These are phyloP conservation scores for Nasonia longicornis DNA, from an alignment of 1,140 invertebrate genomes.

Conservation along the genomic window DNA sequence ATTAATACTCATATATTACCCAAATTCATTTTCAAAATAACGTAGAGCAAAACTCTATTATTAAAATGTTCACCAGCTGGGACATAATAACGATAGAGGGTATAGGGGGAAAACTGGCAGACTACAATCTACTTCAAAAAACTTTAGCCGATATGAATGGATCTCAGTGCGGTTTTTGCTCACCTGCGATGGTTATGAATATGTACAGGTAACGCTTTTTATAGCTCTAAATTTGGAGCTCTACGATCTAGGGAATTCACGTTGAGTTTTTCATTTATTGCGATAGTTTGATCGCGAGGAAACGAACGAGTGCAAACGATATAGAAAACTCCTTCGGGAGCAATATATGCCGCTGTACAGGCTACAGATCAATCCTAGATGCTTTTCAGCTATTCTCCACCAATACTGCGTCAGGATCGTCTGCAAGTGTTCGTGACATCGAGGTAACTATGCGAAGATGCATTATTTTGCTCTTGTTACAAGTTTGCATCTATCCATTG, in stretches of 20 bases:
- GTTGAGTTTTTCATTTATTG: not conserved
- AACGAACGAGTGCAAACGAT: constrained; percentile 63
- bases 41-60: not conserved
- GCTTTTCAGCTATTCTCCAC: constrained; percentile 81
- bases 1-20: too few relatives aligned
- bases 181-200: constrained; percentile 88
- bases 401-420: constrained; percentile 70
- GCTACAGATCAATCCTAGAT: constrained; percentile 86
- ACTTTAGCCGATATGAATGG: constrained; percentile 78
- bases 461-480: not conserved
- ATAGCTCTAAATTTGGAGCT: not conserved
- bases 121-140: constrained; percentile 80
- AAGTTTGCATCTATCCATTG: not conserved
- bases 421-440: constrained; percentile 72
- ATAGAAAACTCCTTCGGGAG: constrained; percentile 83
- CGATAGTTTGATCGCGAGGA: not conserved
- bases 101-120: constrained; percentile 75
- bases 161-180: constrained; percentile 86
- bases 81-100: constrained; percentile 84
- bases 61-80: constrained; percentile 70
- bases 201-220: constrained; percentile 76
- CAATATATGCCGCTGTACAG: constrained; percentile 89
- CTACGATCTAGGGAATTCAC: not conserved
- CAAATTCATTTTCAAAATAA: not conserved
- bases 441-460: constrained; percentile 61